phyloP scores from a whole-genome alignment of 2,888 invertebrate species.

The Dynastes maya region DNA sequence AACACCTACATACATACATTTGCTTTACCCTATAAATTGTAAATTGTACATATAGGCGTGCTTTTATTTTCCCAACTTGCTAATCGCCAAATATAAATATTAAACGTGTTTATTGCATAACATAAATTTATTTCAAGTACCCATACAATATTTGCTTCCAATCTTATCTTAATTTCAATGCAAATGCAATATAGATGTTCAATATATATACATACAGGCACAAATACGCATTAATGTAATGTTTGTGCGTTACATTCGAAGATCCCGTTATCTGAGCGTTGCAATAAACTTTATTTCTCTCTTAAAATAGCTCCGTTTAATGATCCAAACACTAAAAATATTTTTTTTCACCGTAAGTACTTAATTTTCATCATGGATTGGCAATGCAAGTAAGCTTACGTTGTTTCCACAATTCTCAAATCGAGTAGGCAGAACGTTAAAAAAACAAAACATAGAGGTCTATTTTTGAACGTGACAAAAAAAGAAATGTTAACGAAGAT shows the following conservation, averaged over 20 bases:
- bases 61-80: neutral
- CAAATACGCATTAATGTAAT: neutral
- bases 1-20: too few relatives aligned
- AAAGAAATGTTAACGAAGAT: neutral
- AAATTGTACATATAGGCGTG: neutral
- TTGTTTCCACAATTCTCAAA: too few relatives aligned
- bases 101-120: neutral
- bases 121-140: neutral
- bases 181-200: neutral
- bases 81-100: constrained; percentile 5
- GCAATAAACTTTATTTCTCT: constrained; percentile 2
- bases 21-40: too few relatives aligned
- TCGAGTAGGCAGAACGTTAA: too few relatives aligned
- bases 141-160: neutral
- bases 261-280: neutral
- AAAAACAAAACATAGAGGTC: neutral
- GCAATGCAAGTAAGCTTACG: neutral
- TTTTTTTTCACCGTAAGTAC: neutral
- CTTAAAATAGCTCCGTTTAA: neutral
- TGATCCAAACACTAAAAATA: neutral
- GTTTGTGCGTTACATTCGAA: neutral
- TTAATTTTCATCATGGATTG: neutral
- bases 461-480: neutral
- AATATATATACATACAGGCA: neutral
- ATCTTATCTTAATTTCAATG: neutral